Conservation (phyloP, 2,113 vertebrate species). For the Corythaixoides concolor region DNA sequence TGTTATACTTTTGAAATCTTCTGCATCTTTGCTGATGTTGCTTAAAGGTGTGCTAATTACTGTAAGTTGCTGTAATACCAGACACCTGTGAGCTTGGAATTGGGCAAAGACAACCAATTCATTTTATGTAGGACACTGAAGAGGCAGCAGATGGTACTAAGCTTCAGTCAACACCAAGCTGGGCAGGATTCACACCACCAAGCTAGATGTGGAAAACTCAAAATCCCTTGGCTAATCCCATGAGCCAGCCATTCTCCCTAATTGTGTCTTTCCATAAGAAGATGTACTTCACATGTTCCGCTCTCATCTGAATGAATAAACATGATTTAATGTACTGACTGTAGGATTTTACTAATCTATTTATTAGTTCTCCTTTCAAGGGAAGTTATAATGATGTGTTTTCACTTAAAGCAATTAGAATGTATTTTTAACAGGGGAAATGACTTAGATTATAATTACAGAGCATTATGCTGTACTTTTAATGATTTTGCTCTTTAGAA, state of each 20-base stretch:
- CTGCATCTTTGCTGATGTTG: background rate
- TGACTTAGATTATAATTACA: slow-evolving; percentile 41
- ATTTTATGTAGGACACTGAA: slow-evolving; percentile 24
- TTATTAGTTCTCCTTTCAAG: slow-evolving; percentile 60
- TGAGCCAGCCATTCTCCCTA: slow-evolving; percentile 25
- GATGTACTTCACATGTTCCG: slow-evolving; percentile 10
- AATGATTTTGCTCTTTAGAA: slow-evolving; percentile 46
- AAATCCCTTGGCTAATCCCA: slow-evolving; percentile 48
- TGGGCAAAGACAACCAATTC: background rate
- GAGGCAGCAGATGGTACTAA: slow-evolving; percentile 43
- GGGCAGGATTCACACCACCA: slow-evolving; percentile 11
- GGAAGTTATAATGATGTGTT: slow-evolving; percentile 64
- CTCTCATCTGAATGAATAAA: slow-evolving; percentile 61
- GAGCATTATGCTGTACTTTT: slow-evolving; percentile 29
- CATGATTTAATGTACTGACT: slow-evolving; percentile 50
- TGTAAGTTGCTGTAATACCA: background rate
- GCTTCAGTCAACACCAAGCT: slow-evolving; percentile 32
- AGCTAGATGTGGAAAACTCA: slow-evolving; percentile 40
- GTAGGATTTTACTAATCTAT: slow-evolving; percentile 61
- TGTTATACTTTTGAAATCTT: background rate
- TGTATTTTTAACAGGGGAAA: slow-evolving; percentile 61
- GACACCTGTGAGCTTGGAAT: background rate
- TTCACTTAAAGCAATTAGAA: slow-evolving; percentile 71
- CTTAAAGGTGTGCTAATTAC: background rate
- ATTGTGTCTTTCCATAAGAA: slow-evolving; percentile 49